phyloP scores from a whole-genome alignment of 2,797 vertebrate species.

The Tiaroga cobitis region DNA sequence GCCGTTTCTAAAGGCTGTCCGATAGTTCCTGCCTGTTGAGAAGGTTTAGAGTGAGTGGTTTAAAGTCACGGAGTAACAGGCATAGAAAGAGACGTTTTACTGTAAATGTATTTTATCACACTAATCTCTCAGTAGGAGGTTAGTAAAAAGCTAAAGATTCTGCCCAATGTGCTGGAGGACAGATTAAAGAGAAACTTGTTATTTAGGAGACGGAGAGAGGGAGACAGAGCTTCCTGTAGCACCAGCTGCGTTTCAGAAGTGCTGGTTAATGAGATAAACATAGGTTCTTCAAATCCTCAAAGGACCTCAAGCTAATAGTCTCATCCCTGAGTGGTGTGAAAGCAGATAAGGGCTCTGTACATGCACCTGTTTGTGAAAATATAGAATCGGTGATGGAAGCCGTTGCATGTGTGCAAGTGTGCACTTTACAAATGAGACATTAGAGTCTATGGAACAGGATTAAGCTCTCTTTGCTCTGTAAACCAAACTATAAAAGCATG shows the following conservation, averaged over 20 bases:
- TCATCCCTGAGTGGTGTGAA: conserved; percentile 7
- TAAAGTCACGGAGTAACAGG: not conserved
- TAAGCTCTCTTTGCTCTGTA: not conserved
- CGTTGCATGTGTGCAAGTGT: not conserved
- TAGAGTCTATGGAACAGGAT: not conserved
- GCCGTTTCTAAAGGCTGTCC: not conserved
- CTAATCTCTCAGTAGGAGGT: conserved; percentile 20
- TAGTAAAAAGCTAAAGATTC: conserved; percentile 28
- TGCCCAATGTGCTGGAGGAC: conserved; percentile 37
- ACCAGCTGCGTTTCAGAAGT: conserved; percentile 34
- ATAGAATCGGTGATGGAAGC: conserved; percentile 13
- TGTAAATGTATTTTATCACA: conserved; percentile 20
- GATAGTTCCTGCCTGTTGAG: not conserved
- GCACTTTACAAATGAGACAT: not conserved
- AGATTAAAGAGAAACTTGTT: conserved; percentile 45
- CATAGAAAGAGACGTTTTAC: conserved; percentile 7
- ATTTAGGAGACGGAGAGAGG: not conserved
- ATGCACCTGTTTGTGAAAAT: conserved; percentile 22
- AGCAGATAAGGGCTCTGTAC: not conserved
- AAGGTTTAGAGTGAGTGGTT: conserved; percentile 5
- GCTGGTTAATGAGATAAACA: conserved; percentile 36
- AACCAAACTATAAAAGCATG: not conserved
- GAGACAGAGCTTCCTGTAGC: not conserved
- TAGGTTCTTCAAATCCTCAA: conserved; percentile 25
- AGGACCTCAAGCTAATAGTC: conserved; percentile 33